Percentiles rank a stretch among this genome's conserved stretches.
Conservation (phyloP, 1,140 invertebrate species). For the Drosophila ananassae region DNA sequence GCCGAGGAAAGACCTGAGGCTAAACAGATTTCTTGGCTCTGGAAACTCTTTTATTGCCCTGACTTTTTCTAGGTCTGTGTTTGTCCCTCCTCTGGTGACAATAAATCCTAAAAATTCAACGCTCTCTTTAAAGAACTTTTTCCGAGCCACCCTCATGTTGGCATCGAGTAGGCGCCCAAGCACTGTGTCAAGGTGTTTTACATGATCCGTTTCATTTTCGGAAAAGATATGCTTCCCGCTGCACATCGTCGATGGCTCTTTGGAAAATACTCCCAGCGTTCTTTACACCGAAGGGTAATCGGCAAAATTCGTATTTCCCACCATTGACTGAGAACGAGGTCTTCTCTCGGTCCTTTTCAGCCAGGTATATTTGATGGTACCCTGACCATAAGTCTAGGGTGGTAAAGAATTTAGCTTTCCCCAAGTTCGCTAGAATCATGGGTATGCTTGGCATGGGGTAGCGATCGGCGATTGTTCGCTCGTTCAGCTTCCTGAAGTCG, state of each 20-base stretch:
- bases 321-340: conserved; percentile 25
- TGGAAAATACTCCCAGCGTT: conserved; percentile 21
- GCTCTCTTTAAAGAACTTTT: background rate
- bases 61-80: background rate
- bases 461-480: conserved; percentile 11
- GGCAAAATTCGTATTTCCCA: conserved; percentile 23
- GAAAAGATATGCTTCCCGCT: background rate
- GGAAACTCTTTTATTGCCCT: background rate
- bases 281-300: conserved; percentile 20
- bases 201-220: background rate
- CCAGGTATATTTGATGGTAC: conserved; percentile 15
- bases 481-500: conserved; percentile 17
- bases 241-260: conserved; percentile 20
- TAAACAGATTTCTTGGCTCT: background rate
- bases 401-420: conserved; percentile 16
- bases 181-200: background rate
- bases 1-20: background rate
- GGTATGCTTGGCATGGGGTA: conserved; percentile 20
- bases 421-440: too few relatives aligned
- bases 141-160: background rate
- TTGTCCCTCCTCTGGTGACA: background rate
- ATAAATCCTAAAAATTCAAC: background rate
- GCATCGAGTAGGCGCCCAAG: background rate
- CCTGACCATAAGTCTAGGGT: conserved; percentile 14
- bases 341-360: conserved; percentile 15